Base-by-base conservation (phyloP, 1,140 invertebrate species). In the Drosophila sturtevanti region DNA sequence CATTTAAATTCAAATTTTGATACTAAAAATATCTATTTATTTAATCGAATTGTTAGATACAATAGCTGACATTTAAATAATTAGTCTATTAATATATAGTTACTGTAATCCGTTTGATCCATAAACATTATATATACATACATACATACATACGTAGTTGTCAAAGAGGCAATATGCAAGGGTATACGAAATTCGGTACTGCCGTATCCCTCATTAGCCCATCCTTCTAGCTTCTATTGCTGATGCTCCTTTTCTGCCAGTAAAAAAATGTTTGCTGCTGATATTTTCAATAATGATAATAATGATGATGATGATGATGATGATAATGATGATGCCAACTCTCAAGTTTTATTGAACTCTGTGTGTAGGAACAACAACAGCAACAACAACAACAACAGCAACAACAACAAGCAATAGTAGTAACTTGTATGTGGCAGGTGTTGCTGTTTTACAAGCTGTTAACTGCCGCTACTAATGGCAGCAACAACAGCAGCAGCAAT, bases 401-500 rank as follows among this genome's bases (percentile, higher is more conserved):
- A 37, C 62, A 68, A 44, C 56, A 58, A 63, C 61, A 52, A 52
- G 18, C 16, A 18, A 51, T 14, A 59, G 31, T 62, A 64, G 51
- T 44, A 68, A 68, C 60, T 80, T 85, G 81, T 80, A 74, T 85
- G 81, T 80, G 70, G 81, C 81, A 84, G 81, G 81, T 84, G 81
- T 80, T 85, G 63, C 72, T 84, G 81, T 80, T 85, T 84, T 84
- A 84, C 81, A 84, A 84, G 81, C 81, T 84, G 81, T 85, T 84
- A 84, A 84, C 81, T 85, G 81, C 81, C 66, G 66, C 81, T 66
- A 77, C 81, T 84, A 84, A 84, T 84, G 73, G 72, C 48, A 72
- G 59, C 60, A 68, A 66, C 72, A 72, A 72, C 63, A 56, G 35
- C 54, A 60, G 63, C 35, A 22, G 35, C 21, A n/a, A n/a, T n/a